These are phyloP conservation scores for Limanda limanda DNA, from an alignment of 2,113 vertebrate genomes.

Conservation along the genomic window DNA sequence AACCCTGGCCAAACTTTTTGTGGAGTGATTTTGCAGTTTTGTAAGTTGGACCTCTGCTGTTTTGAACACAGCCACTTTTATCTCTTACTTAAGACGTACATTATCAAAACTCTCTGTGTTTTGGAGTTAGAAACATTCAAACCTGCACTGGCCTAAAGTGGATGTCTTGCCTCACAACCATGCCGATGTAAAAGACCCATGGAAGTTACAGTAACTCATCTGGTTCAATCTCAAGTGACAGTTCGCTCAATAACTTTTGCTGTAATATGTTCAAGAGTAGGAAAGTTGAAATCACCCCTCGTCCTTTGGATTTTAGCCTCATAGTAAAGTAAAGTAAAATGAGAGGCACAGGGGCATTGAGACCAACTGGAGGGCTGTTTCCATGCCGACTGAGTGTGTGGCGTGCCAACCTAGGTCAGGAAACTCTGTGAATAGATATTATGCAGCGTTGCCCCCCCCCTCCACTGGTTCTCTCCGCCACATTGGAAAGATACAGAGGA, in stretches of 20 bases:
- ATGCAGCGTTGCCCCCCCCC: slow-evolving; percentile 41
- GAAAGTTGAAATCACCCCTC: slow-evolving; percentile 15
- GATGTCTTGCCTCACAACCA: no score
- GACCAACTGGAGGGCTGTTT: slow-evolving; percentile 35
- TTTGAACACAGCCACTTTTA: no score
- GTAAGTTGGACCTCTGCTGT: no score
- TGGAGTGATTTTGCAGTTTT: no score
- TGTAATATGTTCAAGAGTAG: background rate
- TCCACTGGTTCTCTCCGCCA: slow-evolving; percentile 13
- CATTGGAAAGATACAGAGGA: slow-evolving; percentile 55
- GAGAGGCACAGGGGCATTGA: slow-evolving; percentile 6
- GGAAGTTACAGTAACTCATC: background rate
- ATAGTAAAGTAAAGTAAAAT: background rate
- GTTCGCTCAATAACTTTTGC: no score
- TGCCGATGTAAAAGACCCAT: no score
- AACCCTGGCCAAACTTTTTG: no score
- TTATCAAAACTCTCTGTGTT: no score
- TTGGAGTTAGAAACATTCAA: no score
- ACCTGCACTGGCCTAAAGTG: no score
- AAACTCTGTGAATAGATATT: slow-evolving; percentile 68
- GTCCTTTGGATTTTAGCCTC: slow-evolving; percentile 11
- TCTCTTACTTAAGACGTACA: no score
- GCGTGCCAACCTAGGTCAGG: slow-evolving; percentile 31
- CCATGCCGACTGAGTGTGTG: slow-evolving; percentile 41
- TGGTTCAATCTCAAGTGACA: background rate